phyloP scores from a whole-genome alignment of 2,113 vertebrate species.

The Nothocercus julius region DNA sequence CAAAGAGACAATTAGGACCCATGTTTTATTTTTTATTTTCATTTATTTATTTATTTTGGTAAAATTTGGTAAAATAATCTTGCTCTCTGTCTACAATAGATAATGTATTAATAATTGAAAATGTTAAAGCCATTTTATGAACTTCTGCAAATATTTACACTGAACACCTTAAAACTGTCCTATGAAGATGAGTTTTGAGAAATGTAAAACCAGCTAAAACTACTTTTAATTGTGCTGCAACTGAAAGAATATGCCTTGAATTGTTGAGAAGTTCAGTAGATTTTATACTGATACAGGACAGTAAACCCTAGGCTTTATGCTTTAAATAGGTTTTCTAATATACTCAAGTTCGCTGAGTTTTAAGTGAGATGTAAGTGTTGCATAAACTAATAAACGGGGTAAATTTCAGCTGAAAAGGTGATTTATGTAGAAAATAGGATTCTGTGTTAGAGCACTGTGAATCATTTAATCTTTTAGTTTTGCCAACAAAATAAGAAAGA shows the following conservation, averaged over 20 bases:
- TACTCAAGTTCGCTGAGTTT: not conserved
- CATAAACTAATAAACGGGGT: not conserved
- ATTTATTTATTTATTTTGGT: not conserved
- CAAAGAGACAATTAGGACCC: not conserved
- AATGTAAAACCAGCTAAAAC: not conserved
- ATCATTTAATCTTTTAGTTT: not conserved
- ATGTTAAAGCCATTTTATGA: not conserved
- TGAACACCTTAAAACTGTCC: not conserved
- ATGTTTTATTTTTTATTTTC: not conserved
- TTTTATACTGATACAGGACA: not conserved
- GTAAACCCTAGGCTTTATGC: not conserved
- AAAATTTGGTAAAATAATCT: not conserved
- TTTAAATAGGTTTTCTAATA: not conserved
- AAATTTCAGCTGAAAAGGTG: not conserved
- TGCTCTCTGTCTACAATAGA: not conserved
- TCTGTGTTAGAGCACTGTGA: not conserved
- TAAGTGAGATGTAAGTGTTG: not conserved
- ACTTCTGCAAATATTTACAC: not conserved
- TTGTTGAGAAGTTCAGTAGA: not conserved
- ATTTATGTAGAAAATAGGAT: not conserved
- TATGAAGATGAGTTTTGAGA: not conserved
- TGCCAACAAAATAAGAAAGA: not conserved
- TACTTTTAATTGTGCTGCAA: not conserved
- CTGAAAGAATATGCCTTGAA: not conserved
- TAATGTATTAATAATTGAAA: not conserved